These are phyloP conservation scores for Stegodyphus dumicola DNA, from an alignment of 1,140 invertebrate species.

Conservation along the genomic window DNA sequence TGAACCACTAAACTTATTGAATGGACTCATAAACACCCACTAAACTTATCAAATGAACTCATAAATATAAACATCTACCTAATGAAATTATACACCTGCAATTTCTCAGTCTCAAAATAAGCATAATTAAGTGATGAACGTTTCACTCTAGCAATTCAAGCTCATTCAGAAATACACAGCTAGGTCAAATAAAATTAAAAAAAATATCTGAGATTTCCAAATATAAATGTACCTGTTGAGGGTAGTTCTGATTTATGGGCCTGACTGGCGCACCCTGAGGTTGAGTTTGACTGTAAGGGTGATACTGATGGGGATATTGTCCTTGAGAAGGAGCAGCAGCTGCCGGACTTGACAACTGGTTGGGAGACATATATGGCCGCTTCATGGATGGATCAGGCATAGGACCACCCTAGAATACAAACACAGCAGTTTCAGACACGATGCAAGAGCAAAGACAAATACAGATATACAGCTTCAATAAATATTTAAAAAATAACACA, in stretches of 20 bases:
- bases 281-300: conserved; percentile 41
- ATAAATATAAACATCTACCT: too few species aligned
- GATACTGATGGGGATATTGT: conserved; percentile 43
- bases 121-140: too few species aligned
- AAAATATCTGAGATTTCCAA: too few species aligned
- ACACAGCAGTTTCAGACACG: background rate
- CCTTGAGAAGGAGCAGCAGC: conserved; percentile 10
- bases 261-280: conserved; percentile 8
- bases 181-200: too few species aligned
- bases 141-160: too few species aligned
- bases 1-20: too few species aligned
- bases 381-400: conserved; percentile 53
- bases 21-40: too few species aligned
- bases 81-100: too few species aligned
- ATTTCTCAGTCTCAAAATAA: too few species aligned
- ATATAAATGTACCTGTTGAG: conserved; percentile 21
- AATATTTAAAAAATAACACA: too few species aligned
- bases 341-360: conserved; percentile 30
- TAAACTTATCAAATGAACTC: too few species aligned
- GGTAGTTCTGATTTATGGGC: conserved; percentile 32
- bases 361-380: conserved; percentile 30
- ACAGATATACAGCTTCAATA: background rate
- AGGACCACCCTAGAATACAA: conserved; percentile 33
- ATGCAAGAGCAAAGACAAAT: background rate
- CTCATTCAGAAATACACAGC: too few species aligned